Evolutionary conservation across 2,797 vertebrate genomes (phyloP).

Genomic region (Neosilurus hyrtlii): DNA sequence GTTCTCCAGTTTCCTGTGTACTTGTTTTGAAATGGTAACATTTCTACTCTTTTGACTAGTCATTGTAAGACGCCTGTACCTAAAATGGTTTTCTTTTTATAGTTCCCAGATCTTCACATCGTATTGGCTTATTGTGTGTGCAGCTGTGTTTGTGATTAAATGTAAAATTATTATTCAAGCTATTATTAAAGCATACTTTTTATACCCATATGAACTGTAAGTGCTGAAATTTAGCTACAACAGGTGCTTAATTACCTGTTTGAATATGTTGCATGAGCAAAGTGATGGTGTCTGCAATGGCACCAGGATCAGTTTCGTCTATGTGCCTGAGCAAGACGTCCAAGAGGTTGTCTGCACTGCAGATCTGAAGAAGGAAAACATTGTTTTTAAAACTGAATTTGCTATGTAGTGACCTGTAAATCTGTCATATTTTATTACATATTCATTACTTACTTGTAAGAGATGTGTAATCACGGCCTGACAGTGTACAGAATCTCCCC

Average conservation of each 20-base stretch:
- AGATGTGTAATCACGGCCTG: conserved; percentile 64
- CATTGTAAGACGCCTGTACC: conserved; percentile 2
- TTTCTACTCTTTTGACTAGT: neutral
- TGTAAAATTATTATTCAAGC: neutral
- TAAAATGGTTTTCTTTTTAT: neutral
- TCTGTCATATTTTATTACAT: neutral
- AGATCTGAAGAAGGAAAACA: conserved; percentile 57
- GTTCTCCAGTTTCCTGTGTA: conserved; percentile 14
- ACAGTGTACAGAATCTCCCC: conserved; percentile 52
- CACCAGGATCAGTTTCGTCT: conserved; percentile 76
- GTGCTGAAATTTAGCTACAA: neutral
- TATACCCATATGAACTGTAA: neutral
- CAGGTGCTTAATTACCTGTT: conserved; percentile 73
- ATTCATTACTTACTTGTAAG: conserved; percentile 56
- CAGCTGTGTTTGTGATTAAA: neutral
- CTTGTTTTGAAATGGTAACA: neutral
- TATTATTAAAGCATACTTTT: neutral
- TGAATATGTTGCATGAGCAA: conserved; percentile 81
- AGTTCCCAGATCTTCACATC: neutral
- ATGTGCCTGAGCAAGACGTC: conserved; percentile 79
- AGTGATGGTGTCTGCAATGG: conserved; percentile 77
- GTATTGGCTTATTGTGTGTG: neutral
- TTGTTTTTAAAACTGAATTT: neutral
- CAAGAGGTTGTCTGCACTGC: conserved; percentile 69
- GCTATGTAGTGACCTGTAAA: neutral